Evolutionary conservation across 2,113 vertebrate genomes (phyloP).

Genomic region (Eretmochelys imbricata): DNA sequence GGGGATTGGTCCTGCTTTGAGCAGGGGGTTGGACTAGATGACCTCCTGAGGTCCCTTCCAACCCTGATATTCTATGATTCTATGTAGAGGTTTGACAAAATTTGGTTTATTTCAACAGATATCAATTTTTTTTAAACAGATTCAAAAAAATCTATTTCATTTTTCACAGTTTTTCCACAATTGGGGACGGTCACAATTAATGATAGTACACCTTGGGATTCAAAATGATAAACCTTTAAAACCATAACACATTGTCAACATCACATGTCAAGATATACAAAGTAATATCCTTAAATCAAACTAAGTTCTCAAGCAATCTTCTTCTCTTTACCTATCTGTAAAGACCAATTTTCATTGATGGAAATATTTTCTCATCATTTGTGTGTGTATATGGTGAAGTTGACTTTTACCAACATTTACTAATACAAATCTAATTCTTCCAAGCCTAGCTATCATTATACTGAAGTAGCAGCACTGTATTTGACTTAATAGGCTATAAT

Average conservation of each 20-base stretch:
- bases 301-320: not conserved
- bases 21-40: too few species aligned
- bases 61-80: too few species aligned
- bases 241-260: not conserved
- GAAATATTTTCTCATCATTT: not conserved
- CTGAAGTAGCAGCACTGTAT: not conserved
- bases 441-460: not conserved
- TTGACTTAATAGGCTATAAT: not conserved
- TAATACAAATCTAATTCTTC: not conserved
- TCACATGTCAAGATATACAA: not conserved
- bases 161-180: not conserved
- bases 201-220: not conserved
- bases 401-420: not conserved
- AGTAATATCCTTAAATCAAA: not conserved
- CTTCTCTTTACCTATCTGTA: not conserved
- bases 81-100: not conserved
- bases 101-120: not conserved
- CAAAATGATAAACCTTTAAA: too few species aligned
- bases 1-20: too few species aligned
- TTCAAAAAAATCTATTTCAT: not conserved
- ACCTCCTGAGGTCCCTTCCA: too few species aligned
- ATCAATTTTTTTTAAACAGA: not conserved
- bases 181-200: not conserved
- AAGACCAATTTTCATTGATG: not conserved
- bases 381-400: not conserved